These are phyloP conservation scores for Drosophila arawakana DNA, from an alignment of 1,140 invertebrate genomes.

Conservation along the genomic window DNA sequence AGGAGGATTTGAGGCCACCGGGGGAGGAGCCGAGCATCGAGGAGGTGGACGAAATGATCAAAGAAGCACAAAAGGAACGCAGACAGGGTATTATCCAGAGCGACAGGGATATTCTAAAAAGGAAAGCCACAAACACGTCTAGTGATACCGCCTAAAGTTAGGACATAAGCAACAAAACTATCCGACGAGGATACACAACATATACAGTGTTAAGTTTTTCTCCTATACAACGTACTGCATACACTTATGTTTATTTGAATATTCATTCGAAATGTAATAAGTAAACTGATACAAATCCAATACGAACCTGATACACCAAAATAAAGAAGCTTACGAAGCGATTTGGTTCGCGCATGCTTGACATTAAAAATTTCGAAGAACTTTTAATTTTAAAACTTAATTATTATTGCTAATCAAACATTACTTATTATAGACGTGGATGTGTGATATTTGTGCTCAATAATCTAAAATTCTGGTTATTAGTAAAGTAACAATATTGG, in stretches of 20 bases:
- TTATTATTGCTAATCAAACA: too few species aligned
- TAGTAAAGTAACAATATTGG: background rate
- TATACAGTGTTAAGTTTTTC: constrained; percentile 51
- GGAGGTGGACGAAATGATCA: constrained; percentile 86
- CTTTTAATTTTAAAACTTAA: too few species aligned
- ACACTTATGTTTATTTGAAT: constrained; percentile 30
- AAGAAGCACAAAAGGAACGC: constrained; percentile 85
- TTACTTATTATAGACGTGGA: too few species aligned
- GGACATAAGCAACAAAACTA: background rate
- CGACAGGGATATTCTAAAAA: constrained; percentile 84
- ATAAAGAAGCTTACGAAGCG: constrained; percentile 71
- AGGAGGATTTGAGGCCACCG: constrained; percentile 26
- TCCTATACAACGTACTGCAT: constrained; percentile 30
- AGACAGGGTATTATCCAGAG: constrained; percentile 85
- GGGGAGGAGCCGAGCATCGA: constrained; percentile 72
- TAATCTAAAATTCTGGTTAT: too few species aligned
- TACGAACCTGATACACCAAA: constrained; percentile 38
- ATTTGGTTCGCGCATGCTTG: constrained; percentile 14
- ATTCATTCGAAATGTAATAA: constrained; percentile 41
- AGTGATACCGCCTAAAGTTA: constrained; percentile 27
- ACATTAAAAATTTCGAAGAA: background rate
- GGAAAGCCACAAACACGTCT: constrained; percentile 2
- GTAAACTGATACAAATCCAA: constrained; percentile 27
- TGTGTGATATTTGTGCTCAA: too few species aligned
- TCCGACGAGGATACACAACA: background rate